A percentile compares a stretch with the other conserved stretches of the same genome.
Conservation (phyloP, 2,797 vertebrate genomes). For the Pangasius larnaudii region DNA sequence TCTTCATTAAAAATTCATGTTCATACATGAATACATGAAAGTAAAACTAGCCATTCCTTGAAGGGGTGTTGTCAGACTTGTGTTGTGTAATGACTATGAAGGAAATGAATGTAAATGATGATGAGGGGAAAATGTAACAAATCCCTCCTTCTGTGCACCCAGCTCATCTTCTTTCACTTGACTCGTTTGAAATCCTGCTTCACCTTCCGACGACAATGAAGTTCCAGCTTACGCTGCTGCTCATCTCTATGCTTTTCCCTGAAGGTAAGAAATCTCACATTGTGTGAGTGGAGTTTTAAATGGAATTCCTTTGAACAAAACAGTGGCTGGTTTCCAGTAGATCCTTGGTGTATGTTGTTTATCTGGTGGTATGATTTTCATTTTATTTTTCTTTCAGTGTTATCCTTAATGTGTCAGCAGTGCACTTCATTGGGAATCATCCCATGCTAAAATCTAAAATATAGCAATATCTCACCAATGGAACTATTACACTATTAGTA, state of each 20-base stretch:
- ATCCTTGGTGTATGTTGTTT: neutral
- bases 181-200: neutral
- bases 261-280: slow-evolving; percentile 6
- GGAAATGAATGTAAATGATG: neutral
- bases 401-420: neutral
- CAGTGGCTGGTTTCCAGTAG: neutral
- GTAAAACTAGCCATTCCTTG: neutral
- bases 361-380: neutral
- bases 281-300: neutral
- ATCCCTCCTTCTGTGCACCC: neutral
- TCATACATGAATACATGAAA: neutral
- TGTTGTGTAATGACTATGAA: neutral
- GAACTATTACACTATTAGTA: neutral
- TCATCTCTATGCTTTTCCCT: neutral
- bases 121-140: neutral
- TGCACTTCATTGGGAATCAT: neutral
- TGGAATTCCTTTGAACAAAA: neutral
- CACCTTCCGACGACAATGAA: neutral
- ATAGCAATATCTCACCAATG: neutral
- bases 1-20: neutral
- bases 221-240: neutral
- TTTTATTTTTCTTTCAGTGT: neutral
- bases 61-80: neutral
- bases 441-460: neutral
- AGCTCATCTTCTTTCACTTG: neutral